Conservation (phyloP, 2,797 vertebrate genomes). For the Dromococcyx pavoninus region DNA sequence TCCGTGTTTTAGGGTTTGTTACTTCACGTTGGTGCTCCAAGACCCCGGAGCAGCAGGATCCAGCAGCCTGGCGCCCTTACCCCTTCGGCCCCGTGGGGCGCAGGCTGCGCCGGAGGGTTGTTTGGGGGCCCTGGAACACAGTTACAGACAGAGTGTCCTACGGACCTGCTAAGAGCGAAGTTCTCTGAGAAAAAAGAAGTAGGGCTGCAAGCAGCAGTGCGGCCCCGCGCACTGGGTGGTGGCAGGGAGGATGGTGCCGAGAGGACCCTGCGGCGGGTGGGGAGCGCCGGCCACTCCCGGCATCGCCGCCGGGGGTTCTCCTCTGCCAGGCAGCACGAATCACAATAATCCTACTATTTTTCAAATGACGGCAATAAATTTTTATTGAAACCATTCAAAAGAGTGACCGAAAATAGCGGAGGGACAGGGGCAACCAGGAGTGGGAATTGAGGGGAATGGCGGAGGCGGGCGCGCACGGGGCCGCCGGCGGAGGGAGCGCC, state of each 20-base stretch:
- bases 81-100: rapidly evolving
- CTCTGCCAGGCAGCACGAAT: slow-evolving; percentile 40
- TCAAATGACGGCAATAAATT: slow-evolving; percentile 65
- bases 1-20: not conserved
- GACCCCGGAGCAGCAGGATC: too few relatives aligned
- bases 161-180: not conserved
- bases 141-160: rapidly evolving
- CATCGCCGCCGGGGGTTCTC: not conserved
- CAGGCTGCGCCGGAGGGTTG: too few relatives aligned
- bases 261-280: not conserved
- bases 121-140: not conserved
- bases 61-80: rapidly evolving
- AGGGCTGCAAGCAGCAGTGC: not conserved
- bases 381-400: slow-evolving; percentile 63
- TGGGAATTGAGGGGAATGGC: not conserved
- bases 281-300: not conserved
- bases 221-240: not conserved
- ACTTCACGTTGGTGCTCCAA: rapidly evolving
- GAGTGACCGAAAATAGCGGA: slow-evolving; percentile 20
- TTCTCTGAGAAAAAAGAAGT: not conserved
- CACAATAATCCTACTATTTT: slow-evolving; percentile 52
- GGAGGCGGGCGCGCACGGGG: not conserved
- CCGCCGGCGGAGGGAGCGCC: not conserved
- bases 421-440: too few relatives aligned
- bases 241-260: not conserved